A percentile compares a stretch with the other conserved stretches of the same genome.
Conservation (phyloP, 2,888 invertebrate genomes). For the Tipula unca region DNA sequence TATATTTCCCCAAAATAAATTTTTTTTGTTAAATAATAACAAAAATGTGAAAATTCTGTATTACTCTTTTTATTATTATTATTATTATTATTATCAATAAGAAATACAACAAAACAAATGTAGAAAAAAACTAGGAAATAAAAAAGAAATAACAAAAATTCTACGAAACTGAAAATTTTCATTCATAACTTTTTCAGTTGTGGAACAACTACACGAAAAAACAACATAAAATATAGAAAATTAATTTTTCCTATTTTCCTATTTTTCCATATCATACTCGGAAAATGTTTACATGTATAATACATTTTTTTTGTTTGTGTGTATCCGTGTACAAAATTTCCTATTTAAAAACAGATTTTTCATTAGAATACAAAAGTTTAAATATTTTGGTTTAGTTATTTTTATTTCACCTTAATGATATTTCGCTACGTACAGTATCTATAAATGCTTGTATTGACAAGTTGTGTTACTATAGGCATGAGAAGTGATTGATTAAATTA, state of each 20-base stretch:
- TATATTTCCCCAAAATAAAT: background rate
- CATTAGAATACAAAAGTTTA: background rate
- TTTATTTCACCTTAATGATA: background rate
- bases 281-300: background rate
- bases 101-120: background rate
- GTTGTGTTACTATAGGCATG: no score
- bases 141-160: background rate
- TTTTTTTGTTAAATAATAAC: background rate
- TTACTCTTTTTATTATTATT: background rate
- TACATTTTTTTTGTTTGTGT: background rate
- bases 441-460: no score
- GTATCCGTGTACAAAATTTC: background rate
- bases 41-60: background rate
- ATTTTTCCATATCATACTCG: slow-evolving; percentile 3
- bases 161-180: slow-evolving; percentile 1
- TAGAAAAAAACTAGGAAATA: background rate
- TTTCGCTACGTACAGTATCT: no score
- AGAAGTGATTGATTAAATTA: no score
- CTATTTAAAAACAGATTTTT: background rate
- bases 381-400: background rate
- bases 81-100: background rate
- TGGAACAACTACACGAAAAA: slow-evolving; percentile 3
- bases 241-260: slow-evolving; percentile 14
- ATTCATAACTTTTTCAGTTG: slow-evolving; percentile 14
- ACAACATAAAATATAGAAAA: slow-evolving; percentile 8